Base-by-base conservation (phyloP, 2,113 vertebrate species). In the Spheniscus mendiculus region DNA sequence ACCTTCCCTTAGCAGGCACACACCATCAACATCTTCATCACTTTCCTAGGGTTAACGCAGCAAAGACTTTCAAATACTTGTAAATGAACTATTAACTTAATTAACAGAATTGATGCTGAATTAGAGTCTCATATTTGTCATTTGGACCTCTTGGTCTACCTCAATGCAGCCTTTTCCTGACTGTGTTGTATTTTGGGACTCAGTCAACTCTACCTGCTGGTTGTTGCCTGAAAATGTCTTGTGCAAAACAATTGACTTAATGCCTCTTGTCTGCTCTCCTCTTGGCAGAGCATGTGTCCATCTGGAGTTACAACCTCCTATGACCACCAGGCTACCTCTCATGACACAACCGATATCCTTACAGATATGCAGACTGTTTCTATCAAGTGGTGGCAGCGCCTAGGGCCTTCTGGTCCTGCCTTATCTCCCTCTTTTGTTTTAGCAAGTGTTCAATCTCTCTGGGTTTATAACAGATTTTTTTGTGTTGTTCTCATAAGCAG, bases 201-300 rank as follows among this genome's bases (percentile, higher is more conserved):
- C 74, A 3, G 78, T 95, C 93, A 94, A 85, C 53, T 94, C 74
- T 95, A 95, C 95, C 96, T 97, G 87, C 96, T 94, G 87, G 34
- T 77, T 49, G 1, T 91, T 93, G 85, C 85, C 92, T 97, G 93
- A 52, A 96, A 97, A 94, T 80, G 71, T 83, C 96, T 93, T 93
- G 92, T 94, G 93, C 93, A 93, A 94, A 97, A 95, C 87, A 97
- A 94, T 87, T 95, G 92, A 97, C 96, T 97, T 97, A 93, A 96
- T 97, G 67, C 76, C 85, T 96, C 95, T 95, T 95, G 84, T 96
- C 96, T 96, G 93, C 87, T 97, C 79, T 87, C 58, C 85, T 94
- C 92, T 94, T 96, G 97, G 95, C 96, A 97, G 87, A 90, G 74
- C 66, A 30, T 34, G 58, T 86, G 85, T 96, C 97, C 97, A 97